Percentiles rank a stretch among this genome's conserved stretches.
These are phyloP conservation scores for Antechinus stuartii DNA, from an alignment of 2,113 vertebrate species.

Conservation along the genomic window DNA sequence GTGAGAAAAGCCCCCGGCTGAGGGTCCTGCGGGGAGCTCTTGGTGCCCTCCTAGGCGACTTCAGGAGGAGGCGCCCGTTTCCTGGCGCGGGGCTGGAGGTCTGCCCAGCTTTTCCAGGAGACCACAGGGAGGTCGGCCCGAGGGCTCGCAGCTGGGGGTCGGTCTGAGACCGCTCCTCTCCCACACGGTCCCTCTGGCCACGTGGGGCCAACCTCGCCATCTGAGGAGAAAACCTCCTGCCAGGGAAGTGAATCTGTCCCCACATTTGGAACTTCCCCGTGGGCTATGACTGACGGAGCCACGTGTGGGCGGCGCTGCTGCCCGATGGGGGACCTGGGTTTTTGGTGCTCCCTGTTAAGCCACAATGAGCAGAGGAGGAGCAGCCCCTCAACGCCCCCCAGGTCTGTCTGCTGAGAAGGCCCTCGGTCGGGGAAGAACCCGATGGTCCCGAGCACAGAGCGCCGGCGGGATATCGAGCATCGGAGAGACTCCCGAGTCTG, in stretches of 20 bases:
- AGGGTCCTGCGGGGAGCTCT: not conserved
- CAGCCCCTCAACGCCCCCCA: too few species aligned
- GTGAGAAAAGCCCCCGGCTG: too few species aligned
- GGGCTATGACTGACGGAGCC: not conserved
- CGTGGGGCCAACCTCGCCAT: too few species aligned
- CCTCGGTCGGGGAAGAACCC: not conserved
- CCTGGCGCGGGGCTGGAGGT: not conserved
- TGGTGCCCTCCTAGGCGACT: too few species aligned
- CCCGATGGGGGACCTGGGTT: too few species aligned
- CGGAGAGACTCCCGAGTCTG: not conserved
- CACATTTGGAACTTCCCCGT: not conserved
- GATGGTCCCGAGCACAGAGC: not conserved
- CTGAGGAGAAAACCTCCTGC: not conserved
- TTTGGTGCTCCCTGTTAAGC: not conserved
- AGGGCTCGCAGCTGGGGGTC: not conserved
- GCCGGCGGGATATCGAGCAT: not conserved
- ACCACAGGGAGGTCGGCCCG: not conserved
- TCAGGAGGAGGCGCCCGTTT: not conserved
- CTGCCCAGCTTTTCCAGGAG: not conserved
- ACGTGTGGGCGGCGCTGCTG: too few species aligned
- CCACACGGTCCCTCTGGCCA: too few species aligned
- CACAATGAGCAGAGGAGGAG: not conserved
- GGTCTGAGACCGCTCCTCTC: not conserved
- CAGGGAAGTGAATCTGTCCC: too few species aligned
- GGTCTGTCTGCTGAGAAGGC: not conserved